Evolutionary conservation across 2,888 invertebrate species (phyloP).

Genomic region (Lamproptera curius): DNA sequence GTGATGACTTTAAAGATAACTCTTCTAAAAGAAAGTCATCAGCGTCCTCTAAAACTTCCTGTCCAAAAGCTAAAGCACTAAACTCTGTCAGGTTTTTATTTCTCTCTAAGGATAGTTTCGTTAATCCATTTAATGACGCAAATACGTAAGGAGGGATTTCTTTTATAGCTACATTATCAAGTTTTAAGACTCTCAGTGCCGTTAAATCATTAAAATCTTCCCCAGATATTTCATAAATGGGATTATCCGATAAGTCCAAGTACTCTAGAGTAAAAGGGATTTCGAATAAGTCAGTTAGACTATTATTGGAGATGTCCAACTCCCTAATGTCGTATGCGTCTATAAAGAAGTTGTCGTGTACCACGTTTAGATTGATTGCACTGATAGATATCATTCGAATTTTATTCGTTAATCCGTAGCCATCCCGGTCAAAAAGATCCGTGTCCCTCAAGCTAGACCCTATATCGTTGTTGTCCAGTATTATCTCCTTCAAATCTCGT

Average conservation of each 20-base stretch:
- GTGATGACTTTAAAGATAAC: constrained; percentile 66
- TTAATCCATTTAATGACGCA: constrained; percentile 69
- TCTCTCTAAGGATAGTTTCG: constrained; percentile 72
- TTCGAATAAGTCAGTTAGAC: constrained; percentile 71
- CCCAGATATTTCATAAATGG: constrained; percentile 64
- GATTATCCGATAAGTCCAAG: constrained; percentile 81
- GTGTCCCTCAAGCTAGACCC: constrained; percentile 45
- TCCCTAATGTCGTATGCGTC: constrained; percentile 64
- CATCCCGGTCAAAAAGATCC: constrained; percentile 58
- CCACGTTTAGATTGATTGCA: constrained; percentile 43
- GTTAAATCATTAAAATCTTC: constrained; percentile 72
- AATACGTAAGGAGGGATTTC: constrained; percentile 76
- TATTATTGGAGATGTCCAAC: constrained; percentile 73
- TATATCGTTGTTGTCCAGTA: constrained; percentile 64
- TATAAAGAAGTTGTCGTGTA: constrained; percentile 61
- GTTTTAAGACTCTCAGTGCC: constrained; percentile 68
- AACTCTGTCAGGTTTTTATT: constrained; percentile 74
- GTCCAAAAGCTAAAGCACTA: constrained; percentile 59
- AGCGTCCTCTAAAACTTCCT: constrained; percentile 52
- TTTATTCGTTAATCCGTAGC: constrained; percentile 55
- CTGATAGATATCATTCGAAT: constrained; percentile 51
- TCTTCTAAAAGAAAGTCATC: constrained; percentile 63
- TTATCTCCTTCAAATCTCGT: constrained; percentile 52
- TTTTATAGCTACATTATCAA: constrained; percentile 77
- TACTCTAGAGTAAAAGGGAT: constrained; percentile 76